These are phyloP conservation scores for Puntigrus tetrazona DNA, from an alignment of 2,113 vertebrate species.

Conservation along the genomic window DNA sequence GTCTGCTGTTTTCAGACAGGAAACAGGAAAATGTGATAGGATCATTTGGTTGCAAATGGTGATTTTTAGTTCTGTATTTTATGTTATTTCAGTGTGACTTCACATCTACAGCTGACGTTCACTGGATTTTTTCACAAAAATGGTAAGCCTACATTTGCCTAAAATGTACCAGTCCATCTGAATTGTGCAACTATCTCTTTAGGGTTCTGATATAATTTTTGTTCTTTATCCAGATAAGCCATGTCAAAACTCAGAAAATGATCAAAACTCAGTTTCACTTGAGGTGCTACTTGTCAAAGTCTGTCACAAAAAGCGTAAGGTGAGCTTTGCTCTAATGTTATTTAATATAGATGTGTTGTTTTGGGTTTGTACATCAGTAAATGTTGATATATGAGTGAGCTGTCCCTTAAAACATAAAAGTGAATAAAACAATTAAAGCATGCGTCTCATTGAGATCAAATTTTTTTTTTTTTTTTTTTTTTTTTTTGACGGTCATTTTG, in stretches of 20 bases:
- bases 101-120: constrained; percentile 97
- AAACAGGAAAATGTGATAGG: neutral
- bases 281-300: constrained; percentile 99
- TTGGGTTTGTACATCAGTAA: neutral
- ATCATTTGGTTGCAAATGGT: constrained; percentile 5
- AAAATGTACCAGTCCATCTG: constrained; percentile 11
- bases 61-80: constrained; percentile 46
- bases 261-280: constrained; percentile 95
- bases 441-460: neutral
- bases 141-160: constrained; percentile 77
- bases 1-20: neutral
- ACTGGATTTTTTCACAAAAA: constrained; percentile 99
- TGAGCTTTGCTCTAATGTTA: constrained; percentile 65
- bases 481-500: constrained; percentile 16
- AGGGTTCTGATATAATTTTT: neutral
- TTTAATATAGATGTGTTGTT: too few relatives aligned
- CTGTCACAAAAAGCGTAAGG: constrained; percentile 99
- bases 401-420: neutral
- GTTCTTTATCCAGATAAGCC: constrained; percentile 88
- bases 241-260: constrained; percentile 97
- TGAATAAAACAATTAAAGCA: neutral
- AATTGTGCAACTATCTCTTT: neutral
- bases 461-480: neutral
- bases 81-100: constrained; percentile 83
- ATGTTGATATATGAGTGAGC: too few relatives aligned